phyloP scores from a whole-genome alignment of 37 sponge, comb jelly and placozoan species.

The Chondrilla cf. caribensis region DNA sequence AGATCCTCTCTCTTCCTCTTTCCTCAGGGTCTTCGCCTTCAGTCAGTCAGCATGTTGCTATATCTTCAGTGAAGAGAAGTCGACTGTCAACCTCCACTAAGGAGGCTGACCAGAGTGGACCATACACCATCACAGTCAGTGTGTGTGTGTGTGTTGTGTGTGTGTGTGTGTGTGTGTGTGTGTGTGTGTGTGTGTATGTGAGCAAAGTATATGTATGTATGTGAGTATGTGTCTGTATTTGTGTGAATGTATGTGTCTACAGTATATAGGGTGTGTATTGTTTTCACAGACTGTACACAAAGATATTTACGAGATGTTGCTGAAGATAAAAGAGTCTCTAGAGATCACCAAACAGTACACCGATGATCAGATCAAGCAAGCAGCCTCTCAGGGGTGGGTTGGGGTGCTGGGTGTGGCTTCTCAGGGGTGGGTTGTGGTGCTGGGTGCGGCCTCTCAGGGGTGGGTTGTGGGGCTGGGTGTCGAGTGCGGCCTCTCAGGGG shows the following conservation, averaged over 20 bases:
- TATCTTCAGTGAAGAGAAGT: not conserved
- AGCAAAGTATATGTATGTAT: not conserved
- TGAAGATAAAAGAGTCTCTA: not conserved
- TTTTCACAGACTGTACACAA: slow-evolving; percentile 1
- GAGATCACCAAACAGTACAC: not conserved
- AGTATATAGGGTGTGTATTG: too few species aligned
- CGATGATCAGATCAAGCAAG: slow-evolving; percentile 1
- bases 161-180: not conserved
- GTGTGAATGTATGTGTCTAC: not conserved
- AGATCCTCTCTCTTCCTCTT: too few species aligned
- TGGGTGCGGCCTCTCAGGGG: not conserved
- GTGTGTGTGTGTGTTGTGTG: not conserved
- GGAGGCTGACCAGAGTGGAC: not conserved
- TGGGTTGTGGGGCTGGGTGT: not conserved
- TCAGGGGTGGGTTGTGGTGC: not conserved
- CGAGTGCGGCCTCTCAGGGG: not conserved
- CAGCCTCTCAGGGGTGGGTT: slow-evolving; percentile 1
- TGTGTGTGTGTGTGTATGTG: not conserved
- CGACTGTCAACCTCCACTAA: not conserved
- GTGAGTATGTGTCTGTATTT: not conserved
- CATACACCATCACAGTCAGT: slow-evolving; percentile 3
- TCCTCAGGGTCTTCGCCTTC: not conserved
- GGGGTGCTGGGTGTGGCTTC: not conserved
- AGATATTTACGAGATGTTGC: slow-evolving; percentile 7
- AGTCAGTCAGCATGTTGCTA: not conserved